Evolutionary conservation across 2,888 invertebrate genomes (phyloP).

Genomic region (Noctua janthe): DNA sequence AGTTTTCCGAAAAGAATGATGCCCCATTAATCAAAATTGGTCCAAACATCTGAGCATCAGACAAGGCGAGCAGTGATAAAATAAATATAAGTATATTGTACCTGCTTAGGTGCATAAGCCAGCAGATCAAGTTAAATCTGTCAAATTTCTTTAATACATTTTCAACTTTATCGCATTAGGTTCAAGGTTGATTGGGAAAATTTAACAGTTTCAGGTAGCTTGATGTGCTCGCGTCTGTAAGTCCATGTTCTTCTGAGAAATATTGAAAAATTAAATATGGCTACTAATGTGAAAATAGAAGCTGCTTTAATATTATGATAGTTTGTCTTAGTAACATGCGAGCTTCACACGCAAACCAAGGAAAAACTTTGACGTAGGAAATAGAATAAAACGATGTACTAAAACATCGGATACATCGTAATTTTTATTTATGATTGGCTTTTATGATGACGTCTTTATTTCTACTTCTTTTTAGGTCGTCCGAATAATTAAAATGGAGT

Average conservation of each 20-base stretch:
- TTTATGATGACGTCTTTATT: slow-evolving; percentile 68
- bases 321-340: slow-evolving; percentile 5
- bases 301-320: neutral
- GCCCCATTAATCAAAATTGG: slow-evolving; percentile 26
- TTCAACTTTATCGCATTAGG: no score
- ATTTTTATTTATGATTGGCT: slow-evolving; percentile 63
- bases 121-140: no score
- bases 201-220: no score
- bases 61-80: slow-evolving; percentile 8
- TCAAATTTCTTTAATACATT: no score
- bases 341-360: slow-evolving; percentile 18
- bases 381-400: slow-evolving; percentile 35
- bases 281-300: neutral
- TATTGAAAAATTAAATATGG: neutral
- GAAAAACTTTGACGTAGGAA: slow-evolving; percentile 25
- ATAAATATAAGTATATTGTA: neutral
- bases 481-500: slow-evolving; percentile 61
- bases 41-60: slow-evolving; percentile 16
- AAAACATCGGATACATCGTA: slow-evolving; percentile 54
- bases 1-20: slow-evolving; percentile 31
- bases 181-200: no score
- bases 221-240: no score
- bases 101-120: neutral
- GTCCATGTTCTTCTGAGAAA: neutral
- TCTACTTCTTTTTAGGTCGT: slow-evolving; percentile 61